Evolutionary conservation across 2,113 vertebrate species (phyloP).

Genomic region (Lipophrys pholis): DNA sequence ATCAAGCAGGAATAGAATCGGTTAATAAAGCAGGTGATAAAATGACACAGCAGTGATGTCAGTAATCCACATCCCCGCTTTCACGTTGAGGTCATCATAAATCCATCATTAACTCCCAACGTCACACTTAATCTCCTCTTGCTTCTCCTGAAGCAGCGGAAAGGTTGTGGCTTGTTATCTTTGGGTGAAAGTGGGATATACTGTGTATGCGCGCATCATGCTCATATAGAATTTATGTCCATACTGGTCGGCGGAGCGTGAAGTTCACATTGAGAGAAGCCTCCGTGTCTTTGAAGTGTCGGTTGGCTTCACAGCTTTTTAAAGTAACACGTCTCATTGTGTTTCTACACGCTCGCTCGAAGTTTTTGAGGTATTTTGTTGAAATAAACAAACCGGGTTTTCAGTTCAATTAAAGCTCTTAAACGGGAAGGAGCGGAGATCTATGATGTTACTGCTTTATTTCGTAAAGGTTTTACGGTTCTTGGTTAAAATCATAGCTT

Average conservation of each 20-base stretch:
- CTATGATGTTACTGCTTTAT: too few relatives aligned
- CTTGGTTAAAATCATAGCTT: too few relatives aligned
- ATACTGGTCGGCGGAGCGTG: not conserved
- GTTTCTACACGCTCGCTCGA: too few relatives aligned
- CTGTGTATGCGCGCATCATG: not conserved
- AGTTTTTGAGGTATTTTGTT: too few relatives aligned
- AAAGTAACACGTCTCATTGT: too few relatives aligned
- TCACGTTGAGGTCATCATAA: not conserved
- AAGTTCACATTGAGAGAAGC: not conserved
- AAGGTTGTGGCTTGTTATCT: not conserved
- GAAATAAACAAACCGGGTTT: too few relatives aligned
- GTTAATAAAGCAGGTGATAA: conserved; percentile 7
- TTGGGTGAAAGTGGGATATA: too few relatives aligned
- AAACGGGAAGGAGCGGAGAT: too few relatives aligned
- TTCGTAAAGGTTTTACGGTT: too few relatives aligned
- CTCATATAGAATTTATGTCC: too few relatives aligned
- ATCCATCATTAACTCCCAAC: not conserved
- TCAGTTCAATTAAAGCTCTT: too few relatives aligned
- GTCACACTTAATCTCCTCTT: not conserved
- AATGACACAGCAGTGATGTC: conserved; percentile 31
- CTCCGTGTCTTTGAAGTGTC: not conserved
- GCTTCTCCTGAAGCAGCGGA: not conserved
- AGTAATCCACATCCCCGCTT: not conserved
- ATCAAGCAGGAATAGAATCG: conserved; percentile 7
- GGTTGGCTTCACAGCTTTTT: too few relatives aligned